These are phyloP conservation scores for Spinus pinus DNA, from an alignment of 2,797 vertebrate genomes.

Conservation along the genomic window DNA sequence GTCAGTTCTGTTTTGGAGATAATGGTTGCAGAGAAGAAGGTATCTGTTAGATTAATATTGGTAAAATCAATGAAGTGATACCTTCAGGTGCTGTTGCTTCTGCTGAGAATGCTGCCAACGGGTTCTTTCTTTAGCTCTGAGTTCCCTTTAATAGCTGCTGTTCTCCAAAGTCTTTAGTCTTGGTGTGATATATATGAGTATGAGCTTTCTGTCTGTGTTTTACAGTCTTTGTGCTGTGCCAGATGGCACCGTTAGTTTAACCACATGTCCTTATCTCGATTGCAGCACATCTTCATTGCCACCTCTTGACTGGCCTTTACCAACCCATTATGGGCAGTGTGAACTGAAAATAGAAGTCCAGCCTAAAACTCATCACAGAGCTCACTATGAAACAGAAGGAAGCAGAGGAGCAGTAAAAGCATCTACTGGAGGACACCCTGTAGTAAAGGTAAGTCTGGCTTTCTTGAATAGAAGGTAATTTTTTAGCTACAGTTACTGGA, in stretches of 20 bases:
- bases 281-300: slow-evolving; percentile 95
- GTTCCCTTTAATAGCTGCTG: not conserved
- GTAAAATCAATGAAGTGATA: not conserved
- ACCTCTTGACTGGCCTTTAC: slow-evolving; percentile 95
- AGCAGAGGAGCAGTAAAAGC: slow-evolving; percentile 97
- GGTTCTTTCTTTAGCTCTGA: not conserved
- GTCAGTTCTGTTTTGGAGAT: not conserved
- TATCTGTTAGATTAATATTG: not conserved
- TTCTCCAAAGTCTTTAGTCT: not conserved
- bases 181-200: not conserved
- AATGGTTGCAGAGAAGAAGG: not conserved
- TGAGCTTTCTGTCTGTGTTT: not conserved
- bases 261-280: slow-evolving; percentile 35
- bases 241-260: not conserved
- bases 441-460: slow-evolving; percentile 88
- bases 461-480: not conserved
- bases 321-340: slow-evolving; percentile 91
- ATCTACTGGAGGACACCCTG: slow-evolving; percentile 90
- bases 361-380: slow-evolving; percentile 97
- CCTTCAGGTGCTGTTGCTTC: not conserved
- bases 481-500: not conserved
- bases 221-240: not conserved
- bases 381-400: slow-evolving; percentile 98
- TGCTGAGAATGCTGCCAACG: not conserved
- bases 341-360: slow-evolving; percentile 99